Conservation (phyloP, 2,797 vertebrate genomes). For the Tadarida brasiliensis region DNA sequence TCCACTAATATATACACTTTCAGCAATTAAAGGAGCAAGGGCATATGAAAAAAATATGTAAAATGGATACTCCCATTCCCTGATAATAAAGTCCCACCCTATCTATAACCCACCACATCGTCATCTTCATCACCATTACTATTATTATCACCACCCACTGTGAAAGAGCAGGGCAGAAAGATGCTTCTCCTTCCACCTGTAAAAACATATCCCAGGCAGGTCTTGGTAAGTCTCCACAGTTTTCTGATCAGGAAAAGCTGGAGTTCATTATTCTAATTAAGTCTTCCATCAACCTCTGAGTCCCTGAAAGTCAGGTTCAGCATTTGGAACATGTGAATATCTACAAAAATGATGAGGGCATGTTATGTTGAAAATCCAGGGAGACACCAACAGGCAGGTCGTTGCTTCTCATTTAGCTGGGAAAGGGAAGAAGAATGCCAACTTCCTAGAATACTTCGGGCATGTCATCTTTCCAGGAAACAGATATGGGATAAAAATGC, state of each 20-base stretch:
- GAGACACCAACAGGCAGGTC: background rate
- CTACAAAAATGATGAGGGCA: slow-evolving; percentile 20
- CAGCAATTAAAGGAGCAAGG: slow-evolving; percentile 3
- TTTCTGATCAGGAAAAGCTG: slow-evolving; percentile 24
- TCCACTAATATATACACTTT: background rate
- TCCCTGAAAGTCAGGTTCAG: background rate
- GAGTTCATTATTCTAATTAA: background rate
- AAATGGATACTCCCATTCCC: background rate
- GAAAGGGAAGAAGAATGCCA: slow-evolving; percentile 33
- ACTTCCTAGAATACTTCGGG: slow-evolving; percentile 27
- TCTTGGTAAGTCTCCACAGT: background rate
- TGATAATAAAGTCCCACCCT: background rate
- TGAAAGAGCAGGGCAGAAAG: background rate
- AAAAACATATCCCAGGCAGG: background rate
- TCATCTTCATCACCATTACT: background rate
- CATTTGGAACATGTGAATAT: background rate
- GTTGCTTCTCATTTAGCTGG: slow-evolving; percentile 44
- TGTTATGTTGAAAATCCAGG: background rate
- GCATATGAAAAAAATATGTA: background rate
- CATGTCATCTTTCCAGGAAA: slow-evolving; percentile 58
- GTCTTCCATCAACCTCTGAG: background rate
- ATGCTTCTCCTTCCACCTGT: background rate
- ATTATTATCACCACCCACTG: background rate
- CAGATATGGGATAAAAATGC: background rate
- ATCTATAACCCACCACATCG: background rate